Evolutionary conservation across 2,888 invertebrate species (phyloP).

Genomic region (Hydropsyche betteni): DNA sequence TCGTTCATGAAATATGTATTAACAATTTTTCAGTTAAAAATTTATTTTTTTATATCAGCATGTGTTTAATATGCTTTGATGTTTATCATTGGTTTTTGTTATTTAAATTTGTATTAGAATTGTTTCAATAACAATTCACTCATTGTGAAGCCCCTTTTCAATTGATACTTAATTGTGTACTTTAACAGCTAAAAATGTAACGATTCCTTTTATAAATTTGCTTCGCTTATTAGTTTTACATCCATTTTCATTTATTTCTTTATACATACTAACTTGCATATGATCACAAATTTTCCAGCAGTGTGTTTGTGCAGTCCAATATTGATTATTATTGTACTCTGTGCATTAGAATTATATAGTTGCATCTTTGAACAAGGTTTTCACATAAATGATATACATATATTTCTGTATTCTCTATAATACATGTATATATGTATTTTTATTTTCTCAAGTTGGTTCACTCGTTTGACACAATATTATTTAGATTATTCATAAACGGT

Average conservation of each 20-base stretch:
- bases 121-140: too few relatives aligned
- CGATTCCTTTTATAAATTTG: not conserved
- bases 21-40: too few relatives aligned
- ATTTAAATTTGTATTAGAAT: too few relatives aligned
- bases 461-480: not conserved
- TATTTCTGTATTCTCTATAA: not conserved
- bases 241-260: conserved; percentile 1
- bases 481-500: too few relatives aligned
- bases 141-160: too few relatives aligned
- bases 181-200: too few relatives aligned
- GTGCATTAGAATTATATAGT: conserved; percentile 16
- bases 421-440: conserved; percentile 5
- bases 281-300: conserved; percentile 26
- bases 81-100: too few relatives aligned
- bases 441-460: not conserved
- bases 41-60: too few relatives aligned
- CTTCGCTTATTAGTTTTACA: conserved; percentile 1
- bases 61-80: too few relatives aligned
- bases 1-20: too few relatives aligned
- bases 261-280: conserved; percentile 31
- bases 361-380: not conserved
- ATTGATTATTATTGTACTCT: conserved; percentile 46
- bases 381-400: conserved; percentile 13
- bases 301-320: conserved; percentile 51
- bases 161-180: too few relatives aligned